Evolutionary conservation across 2,797 vertebrate species (phyloP).

Genomic region (Hippocampus kuda): DNA sequence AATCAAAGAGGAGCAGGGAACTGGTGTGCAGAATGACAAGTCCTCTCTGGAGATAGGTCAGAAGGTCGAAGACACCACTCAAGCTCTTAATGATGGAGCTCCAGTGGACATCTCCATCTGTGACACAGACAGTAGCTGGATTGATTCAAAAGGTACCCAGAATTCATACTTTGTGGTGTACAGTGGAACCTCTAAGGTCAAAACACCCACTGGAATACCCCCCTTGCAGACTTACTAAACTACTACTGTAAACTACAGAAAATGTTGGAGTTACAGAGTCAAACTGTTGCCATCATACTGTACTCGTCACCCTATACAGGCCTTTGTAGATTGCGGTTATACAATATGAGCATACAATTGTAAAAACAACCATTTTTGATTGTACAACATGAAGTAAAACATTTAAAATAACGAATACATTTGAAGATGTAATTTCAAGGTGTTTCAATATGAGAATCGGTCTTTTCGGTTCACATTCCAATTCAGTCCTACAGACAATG

Average conservation of each 20-base stretch:
- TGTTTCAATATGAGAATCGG: background rate
- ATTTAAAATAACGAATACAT: background rate
- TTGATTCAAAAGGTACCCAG: conserved; percentile 87
- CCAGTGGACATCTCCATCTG: conserved; percentile 79
- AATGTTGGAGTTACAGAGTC: background rate
- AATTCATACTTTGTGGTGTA: conserved; percentile 26
- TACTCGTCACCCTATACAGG: background rate
- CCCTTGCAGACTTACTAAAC: background rate
- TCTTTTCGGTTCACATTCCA: too few species aligned
- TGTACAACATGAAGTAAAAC: background rate
- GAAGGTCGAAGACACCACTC: conserved; percentile 60
- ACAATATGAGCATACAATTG: too few species aligned
- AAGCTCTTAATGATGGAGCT: conserved; percentile 75
- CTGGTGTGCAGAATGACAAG: background rate
- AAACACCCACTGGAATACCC: background rate
- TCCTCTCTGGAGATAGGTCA: conserved; percentile 20
- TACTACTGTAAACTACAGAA: background rate
- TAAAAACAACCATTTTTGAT: too few species aligned
- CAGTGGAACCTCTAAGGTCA: conserved; percentile 2
- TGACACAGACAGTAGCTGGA: conserved; percentile 89
- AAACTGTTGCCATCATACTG: background rate
- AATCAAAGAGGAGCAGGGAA: conserved; percentile 7
- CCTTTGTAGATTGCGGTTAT: background rate
- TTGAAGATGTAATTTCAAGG: background rate
- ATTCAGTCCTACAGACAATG: too few species aligned